Evolutionary conservation across 2,888 invertebrate genomes (phyloP), one percentile per base, ranked within the genome.

Genomic region (Agrochola lychnidis): DNA sequence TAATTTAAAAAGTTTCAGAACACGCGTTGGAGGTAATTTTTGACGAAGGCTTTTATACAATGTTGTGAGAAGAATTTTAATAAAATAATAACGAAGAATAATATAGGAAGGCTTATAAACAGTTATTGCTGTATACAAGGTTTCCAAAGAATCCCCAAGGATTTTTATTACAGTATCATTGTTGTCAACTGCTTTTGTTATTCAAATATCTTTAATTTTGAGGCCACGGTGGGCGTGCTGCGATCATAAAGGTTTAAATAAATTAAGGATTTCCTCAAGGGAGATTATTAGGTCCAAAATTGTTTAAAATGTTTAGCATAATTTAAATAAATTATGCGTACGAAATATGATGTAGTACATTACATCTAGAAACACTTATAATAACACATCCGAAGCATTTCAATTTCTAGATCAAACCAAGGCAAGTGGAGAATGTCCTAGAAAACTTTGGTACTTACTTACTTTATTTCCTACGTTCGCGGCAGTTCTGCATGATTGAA

Each of bases 1-100:
- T 87, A 90, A 87, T 80, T 87, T 84, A 71, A 79, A 69, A 87
- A 90, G 85, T 89, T 89, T 81, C 67, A 76, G 82, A 88, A 88
- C 87, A 79, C 61, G 69, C 64, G 63, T 73, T 61, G 62, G 36
- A 56, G 51, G 63, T 59, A 74, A 77, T 87, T 70, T 76, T 70
- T 22, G 53, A 56, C 22, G 36, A 73, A 22, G 2, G 14, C 25
- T 40, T 40, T 14, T 51, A 61, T 53, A 48, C 56, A 64, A 67
- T 76, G 79, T 76, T 85, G 69, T 76, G 79, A 51, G 48, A 61
- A 22, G 56, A 70, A 66, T 62, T 70, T 70, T 81, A 71, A 77
- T 76, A 61, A 73, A 77, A 81, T 85, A 57, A 82, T 75, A 68
- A 69, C 53, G n/a, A 75, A 81, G 86, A 63, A 78, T 75, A 68